Evolutionary conservation across 2,888 invertebrate species (phyloP), one percentile per base, ranked within the genome.

Genomic region (Ryuthela nishihirai): DNA sequence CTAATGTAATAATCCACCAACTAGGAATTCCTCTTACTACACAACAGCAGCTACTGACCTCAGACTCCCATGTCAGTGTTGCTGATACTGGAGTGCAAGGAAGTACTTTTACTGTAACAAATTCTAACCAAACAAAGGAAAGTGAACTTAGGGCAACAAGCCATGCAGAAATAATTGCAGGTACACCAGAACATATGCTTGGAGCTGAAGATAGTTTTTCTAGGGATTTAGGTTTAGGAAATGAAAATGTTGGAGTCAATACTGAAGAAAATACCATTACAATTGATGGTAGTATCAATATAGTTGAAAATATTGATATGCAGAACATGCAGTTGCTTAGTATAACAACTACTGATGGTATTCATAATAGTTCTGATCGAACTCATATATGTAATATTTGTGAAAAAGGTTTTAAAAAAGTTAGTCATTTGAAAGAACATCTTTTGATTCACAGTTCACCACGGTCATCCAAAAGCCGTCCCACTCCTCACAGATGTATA

Each of bases 401-500:
- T 44, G 18, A 41, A 17, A 62, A 53, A 45, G 24, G 26, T 3
- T 62, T 62, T 32, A 62, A 62, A 45, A 46, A 44, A 25, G 24
- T 38, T 41, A 20, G 34, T 34, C 53, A 46, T 9, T 32, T 62
- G 17, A 52, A 49, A 29, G 52, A 41, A n/a, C 62, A 62, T 41
- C 25, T 38, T 18, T 26, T 43, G 10, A 48, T 24, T 17, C 62
- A 62, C 26, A 54, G 41, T 6, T 29, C 21, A 18, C 38, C 34
- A 35, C 21, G n/a, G n/a, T n/a, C n/a, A n/a, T n/a, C 2, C 2
- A 25, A 17, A 9, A 12, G n/a, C 4, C 40, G 40, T 2, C 20
- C 40, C 2, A 34, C 23, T 54, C n/a, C 21, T 38, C 67, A 67
- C 25, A 34, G 70, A 49, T 76, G 76, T 66, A 54, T 66, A 23